phyloP scores from a whole-genome alignment of 2,888 invertebrate species.

The Diadromus collaris region DNA sequence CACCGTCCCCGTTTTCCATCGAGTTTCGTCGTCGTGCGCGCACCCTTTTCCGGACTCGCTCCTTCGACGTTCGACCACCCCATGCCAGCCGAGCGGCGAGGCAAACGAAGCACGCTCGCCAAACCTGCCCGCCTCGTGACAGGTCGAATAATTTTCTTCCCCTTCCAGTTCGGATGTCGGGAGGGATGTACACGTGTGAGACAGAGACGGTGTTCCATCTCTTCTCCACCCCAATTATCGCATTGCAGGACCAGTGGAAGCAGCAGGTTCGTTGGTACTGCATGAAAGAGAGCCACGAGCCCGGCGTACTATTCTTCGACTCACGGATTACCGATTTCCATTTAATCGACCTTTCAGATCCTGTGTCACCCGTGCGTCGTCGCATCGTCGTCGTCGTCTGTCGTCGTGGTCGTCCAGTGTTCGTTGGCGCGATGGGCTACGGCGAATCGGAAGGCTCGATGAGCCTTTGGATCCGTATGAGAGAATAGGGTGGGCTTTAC shows the following conservation, averaged over 20 bases:
- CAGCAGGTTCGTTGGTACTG: slow-evolving; percentile 15
- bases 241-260: slow-evolving; percentile 15
- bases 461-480: slow-evolving; percentile 2
- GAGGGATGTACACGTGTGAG: slow-evolving; percentile 32
- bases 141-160: slow-evolving; percentile 66
- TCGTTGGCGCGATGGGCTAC: background rate
- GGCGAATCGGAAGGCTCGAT: slow-evolving; percentile 7
- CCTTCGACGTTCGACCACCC: slow-evolving; percentile 68
- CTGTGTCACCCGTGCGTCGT: slow-evolving; percentile 33
- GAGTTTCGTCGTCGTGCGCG: slow-evolving; percentile 59
- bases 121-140: slow-evolving; percentile 71
- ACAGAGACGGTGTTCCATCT: slow-evolving; percentile 15
- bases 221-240: slow-evolving; percentile 35
- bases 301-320: slow-evolving; percentile 8
- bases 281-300: slow-evolving; percentile 34
- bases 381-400: slow-evolving; percentile 23
- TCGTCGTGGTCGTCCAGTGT: slow-evolving; percentile 7
- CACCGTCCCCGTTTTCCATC: slow-evolving; percentile 64
- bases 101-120: slow-evolving; percentile 29
- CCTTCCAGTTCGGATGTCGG: slow-evolving; percentile 60
- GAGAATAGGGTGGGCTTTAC: slow-evolving; percentile 3
- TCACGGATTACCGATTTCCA: slow-evolving; percentile 44
- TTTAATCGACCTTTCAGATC: slow-evolving; percentile 40
- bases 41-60: slow-evolving; percentile 60
- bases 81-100: slow-evolving; percentile 61